Conservation (phyloP, 2,113 vertebrate genomes). For the Phycodurus eques region DNA sequence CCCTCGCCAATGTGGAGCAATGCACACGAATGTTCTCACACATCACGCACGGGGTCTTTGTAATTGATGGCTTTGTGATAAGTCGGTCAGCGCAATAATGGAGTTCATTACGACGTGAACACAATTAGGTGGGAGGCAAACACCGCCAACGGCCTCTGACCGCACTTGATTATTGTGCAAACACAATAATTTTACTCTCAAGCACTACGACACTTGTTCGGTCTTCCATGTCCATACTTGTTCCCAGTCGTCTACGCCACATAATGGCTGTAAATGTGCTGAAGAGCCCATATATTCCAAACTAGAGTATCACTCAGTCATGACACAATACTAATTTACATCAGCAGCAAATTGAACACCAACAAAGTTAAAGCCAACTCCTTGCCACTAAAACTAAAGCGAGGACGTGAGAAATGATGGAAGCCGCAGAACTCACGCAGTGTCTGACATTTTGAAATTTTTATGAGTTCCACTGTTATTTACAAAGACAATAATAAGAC, state of each 20-base stretch:
- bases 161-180: constrained; percentile 68
- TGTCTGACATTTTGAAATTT: constrained; percentile 53
- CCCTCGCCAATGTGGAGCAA: constrained; percentile 2
- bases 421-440: constrained; percentile 19
- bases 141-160: constrained; percentile 55
- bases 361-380: neutral
- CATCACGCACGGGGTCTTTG: constrained; percentile 25
- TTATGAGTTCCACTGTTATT: constrained; percentile 58
- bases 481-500: constrained; percentile 35
- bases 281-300: constrained; percentile 25
- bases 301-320: neutral
- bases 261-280: constrained; percentile 28
- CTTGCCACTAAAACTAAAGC: constrained; percentile 1
- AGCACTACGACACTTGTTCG: constrained; percentile 33
- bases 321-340: neutral
- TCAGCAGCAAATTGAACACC: neutral
- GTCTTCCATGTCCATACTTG: constrained; percentile 24
- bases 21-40: constrained; percentile 12
- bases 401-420: constrained; percentile 10
- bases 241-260: constrained; percentile 12
- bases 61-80: constrained; percentile 58
- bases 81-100: constrained; percentile 57
- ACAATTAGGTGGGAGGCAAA: constrained; percentile 68
- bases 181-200: constrained; percentile 49
- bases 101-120: constrained; percentile 62